Evolutionary conservation across 2,888 invertebrate species (phyloP).

Genomic region (Sphaeridia pumilis): DNA sequence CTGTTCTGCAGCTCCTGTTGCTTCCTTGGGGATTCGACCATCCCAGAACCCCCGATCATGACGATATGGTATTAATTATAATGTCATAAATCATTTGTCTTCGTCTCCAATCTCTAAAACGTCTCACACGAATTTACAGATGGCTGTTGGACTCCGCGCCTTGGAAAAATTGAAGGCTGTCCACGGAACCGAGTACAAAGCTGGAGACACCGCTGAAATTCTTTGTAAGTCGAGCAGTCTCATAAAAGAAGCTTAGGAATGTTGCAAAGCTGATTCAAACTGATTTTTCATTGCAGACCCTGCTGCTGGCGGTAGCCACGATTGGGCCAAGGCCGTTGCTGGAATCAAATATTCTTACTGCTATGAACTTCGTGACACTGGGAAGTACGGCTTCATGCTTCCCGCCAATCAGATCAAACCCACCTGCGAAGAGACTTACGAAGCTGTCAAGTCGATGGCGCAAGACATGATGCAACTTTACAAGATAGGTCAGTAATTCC

Average conservation of each 20-base stretch:
- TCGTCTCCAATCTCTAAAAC: background rate
- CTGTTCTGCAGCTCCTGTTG: slow-evolving; percentile 22
- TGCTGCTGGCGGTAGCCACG: slow-evolving; percentile 29
- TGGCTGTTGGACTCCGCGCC: slow-evolving; percentile 34
- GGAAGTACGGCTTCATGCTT: slow-evolving; percentile 27
- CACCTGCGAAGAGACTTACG: slow-evolving; percentile 30
- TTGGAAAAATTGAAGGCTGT: slow-evolving; percentile 37
- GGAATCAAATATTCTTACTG: slow-evolving; percentile 31
- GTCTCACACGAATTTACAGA: slow-evolving; percentile 10
- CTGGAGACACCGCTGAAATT: slow-evolving; percentile 39
- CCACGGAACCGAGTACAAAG: slow-evolving; percentile 39
- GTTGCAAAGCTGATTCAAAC: no score
- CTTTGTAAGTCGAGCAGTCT: slow-evolving; percentile 36
- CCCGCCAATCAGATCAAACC: slow-evolving; percentile 33
- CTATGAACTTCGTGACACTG: slow-evolving; percentile 28
- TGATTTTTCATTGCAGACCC: slow-evolving; percentile 14
- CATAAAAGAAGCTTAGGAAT: no score
- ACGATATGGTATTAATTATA: slow-evolving; percentile 27
- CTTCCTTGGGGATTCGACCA: slow-evolving; percentile 56
- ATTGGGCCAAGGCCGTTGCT: slow-evolving; percentile 35
- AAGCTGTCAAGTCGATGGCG: slow-evolving; percentile 31
- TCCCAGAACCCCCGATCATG: slow-evolving; percentile 27
- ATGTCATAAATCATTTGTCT: background rate
- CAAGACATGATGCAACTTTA: slow-evolving; percentile 23
- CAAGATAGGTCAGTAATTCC: no score